Conservation (phyloP, 1,140 invertebrate species). For the Wasmannia auropunctata region DNA sequence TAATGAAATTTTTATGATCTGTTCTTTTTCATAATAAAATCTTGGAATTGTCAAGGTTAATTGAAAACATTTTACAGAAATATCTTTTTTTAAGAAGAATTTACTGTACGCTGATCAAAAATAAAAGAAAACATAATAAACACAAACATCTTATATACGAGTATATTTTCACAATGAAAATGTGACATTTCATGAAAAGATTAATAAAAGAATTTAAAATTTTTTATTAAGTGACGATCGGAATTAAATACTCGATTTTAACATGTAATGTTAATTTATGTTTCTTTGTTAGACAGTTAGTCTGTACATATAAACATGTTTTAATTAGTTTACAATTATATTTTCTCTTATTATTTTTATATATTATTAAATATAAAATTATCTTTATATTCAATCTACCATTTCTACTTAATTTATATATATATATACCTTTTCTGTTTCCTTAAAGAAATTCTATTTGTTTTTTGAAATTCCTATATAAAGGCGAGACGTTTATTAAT, state of each 20-base stretch:
- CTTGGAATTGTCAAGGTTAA: neutral
- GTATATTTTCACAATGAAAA: neutral
- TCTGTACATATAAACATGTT: neutral
- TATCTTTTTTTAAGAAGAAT: neutral
- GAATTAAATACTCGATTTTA: constrained; percentile 30
- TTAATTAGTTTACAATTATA: neutral
- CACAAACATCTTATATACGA: neutral
- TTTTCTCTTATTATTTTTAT: neutral
- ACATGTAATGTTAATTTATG: neutral
- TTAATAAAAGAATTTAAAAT: neutral
- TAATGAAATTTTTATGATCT: neutral
- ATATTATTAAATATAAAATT: neutral
- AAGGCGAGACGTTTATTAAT: neutral
- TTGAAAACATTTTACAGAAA: neutral
- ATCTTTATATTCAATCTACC: neutral
- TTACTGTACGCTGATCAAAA: neutral
- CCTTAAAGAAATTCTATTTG: neutral
- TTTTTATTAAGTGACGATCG: neutral
- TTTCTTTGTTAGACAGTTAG: neutral
- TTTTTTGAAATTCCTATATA: neutral
- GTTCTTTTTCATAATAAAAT: neutral
- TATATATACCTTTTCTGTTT: neutral
- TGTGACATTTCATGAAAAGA: neutral
- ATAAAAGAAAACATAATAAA: neutral
- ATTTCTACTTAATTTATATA: neutral